These are phyloP conservation scores for Drosophila emarginata DNA, from an alignment of 2,888 invertebrate genomes.

Conservation along the genomic window DNA sequence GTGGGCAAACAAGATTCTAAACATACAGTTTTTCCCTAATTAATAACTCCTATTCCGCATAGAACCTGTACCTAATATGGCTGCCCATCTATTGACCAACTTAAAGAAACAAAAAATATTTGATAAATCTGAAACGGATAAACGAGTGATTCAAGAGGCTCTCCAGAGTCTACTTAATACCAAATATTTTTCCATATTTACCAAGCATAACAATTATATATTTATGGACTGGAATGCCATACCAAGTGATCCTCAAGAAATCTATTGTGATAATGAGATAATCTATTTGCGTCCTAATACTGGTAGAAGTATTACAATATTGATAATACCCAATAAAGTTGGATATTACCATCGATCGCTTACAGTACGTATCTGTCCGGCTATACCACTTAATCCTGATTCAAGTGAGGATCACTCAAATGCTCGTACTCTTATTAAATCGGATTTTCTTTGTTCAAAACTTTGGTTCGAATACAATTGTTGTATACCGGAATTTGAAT, in stretches of 20 bases:
- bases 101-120: conserved; percentile 64
- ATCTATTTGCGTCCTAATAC: conserved; percentile 77
- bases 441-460: conserved; percentile 62
- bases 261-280: conserved; percentile 75
- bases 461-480: conserved; percentile 76
- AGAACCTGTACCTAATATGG: conserved; percentile 66
- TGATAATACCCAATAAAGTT: conserved; percentile 73
- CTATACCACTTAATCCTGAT: conserved; percentile 20
- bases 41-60: not conserved
- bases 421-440: conserved; percentile 52
- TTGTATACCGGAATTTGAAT: conserved; percentile 63
- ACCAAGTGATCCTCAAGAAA: conserved; percentile 75
- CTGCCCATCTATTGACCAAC: conserved; percentile 54
- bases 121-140: conserved; percentile 73
- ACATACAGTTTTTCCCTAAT: not conserved
- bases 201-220: conserved; percentile 67
- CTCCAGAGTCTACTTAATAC: conserved; percentile 57
- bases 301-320: conserved; percentile 69
- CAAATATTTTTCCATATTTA: conserved; percentile 70
- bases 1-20: conserved; percentile 36
- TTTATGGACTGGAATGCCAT: conserved; percentile 78
- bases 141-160: conserved; percentile 68
- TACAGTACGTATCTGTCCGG: conserved; percentile 71
- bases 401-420: conserved; percentile 34
- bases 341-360: conserved; percentile 70